These are phyloP conservation scores for Opisthocomus hoazin DNA, from an alignment of 2,113 vertebrate species.

Conservation along the genomic window DNA sequence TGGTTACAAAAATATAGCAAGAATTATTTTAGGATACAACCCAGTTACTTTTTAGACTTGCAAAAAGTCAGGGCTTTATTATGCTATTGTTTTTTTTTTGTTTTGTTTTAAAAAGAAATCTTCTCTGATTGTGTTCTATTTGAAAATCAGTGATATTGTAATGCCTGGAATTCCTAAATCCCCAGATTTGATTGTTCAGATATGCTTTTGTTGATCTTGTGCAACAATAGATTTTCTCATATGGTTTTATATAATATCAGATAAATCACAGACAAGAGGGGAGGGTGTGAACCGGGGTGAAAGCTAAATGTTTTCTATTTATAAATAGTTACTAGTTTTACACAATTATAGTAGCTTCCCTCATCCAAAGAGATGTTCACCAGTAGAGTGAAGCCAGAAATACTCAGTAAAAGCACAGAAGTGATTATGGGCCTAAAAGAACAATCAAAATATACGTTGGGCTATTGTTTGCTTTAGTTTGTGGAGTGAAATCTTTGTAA, in stretches of 20 bases:
- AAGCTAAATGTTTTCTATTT: neutral
- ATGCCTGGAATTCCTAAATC: neutral
- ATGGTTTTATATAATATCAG: neutral
- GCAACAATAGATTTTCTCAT: neutral
- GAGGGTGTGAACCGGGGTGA: neutral
- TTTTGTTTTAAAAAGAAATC: neutral
- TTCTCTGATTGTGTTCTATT: neutral
- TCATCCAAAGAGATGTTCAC: accelerated
- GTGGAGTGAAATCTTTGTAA: neutral
- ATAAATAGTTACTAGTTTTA: neutral
- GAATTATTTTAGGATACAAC: neutral
- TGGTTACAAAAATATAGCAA: neutral
- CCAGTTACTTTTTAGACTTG: neutral
- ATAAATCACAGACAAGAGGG: neutral
- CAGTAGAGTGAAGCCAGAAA: neutral
- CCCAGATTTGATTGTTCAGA: neutral
- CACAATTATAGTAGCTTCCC: neutral
- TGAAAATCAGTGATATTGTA: neutral
- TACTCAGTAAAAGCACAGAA: neutral
- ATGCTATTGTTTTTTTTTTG: neutral
- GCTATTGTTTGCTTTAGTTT: neutral
- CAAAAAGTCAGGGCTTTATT: neutral
- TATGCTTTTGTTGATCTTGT: neutral
- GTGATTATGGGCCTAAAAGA: neutral
- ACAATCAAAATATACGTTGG: neutral